A percentile compares a stretch with the other conserved stretches of the same genome.
Conservation (phyloP, 1,140 invertebrate genomes). For the Drosophila truncata region DNA sequence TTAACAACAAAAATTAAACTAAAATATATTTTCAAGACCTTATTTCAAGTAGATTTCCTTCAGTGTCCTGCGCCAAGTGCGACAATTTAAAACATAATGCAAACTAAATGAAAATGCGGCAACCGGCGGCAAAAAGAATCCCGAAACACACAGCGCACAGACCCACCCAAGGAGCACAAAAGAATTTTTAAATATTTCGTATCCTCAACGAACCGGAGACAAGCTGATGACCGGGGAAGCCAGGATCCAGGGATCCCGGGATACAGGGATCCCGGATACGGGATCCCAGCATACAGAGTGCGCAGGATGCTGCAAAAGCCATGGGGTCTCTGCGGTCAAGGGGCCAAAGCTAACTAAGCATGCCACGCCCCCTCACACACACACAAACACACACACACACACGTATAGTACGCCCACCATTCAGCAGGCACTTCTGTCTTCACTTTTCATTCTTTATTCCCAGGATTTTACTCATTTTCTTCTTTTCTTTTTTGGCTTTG, state of each 20-base stretch:
- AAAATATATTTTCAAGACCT: not conserved
- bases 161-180: slow-evolving; percentile 55
- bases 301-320: slow-evolving; percentile 5
- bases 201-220: slow-evolving; percentile 58
- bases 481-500: slow-evolving; percentile 31
- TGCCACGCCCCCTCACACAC: slow-evolving; percentile 26
- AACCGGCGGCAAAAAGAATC: slow-evolving; percentile 19
- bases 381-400: slow-evolving; percentile 1
- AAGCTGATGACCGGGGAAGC: slow-evolving; percentile 45
- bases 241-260: not conserved
- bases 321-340: slow-evolving; percentile 46
- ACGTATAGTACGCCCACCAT: slow-evolving; percentile 3
- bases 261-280: not conserved
- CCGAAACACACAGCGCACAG: not conserved
- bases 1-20: not conserved
- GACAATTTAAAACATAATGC: slow-evolving; percentile 82
- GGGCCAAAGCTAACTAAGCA: slow-evolving; percentile 66
- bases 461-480: slow-evolving; percentile 30
- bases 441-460: slow-evolving; percentile 33
- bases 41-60: not conserved
- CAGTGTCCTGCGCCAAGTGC: slow-evolving; percentile 59
- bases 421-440: slow-evolving; percentile 29
- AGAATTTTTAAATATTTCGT: slow-evolving; percentile 81
- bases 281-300: not conserved
- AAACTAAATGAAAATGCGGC: slow-evolving; percentile 82